Percentiles rank a stretch among this genome's conserved stretches.
These are phyloP conservation scores for Premnoplex brunnescens DNA, from an alignment of 2,797 vertebrate genomes.

Conservation along the genomic window DNA sequence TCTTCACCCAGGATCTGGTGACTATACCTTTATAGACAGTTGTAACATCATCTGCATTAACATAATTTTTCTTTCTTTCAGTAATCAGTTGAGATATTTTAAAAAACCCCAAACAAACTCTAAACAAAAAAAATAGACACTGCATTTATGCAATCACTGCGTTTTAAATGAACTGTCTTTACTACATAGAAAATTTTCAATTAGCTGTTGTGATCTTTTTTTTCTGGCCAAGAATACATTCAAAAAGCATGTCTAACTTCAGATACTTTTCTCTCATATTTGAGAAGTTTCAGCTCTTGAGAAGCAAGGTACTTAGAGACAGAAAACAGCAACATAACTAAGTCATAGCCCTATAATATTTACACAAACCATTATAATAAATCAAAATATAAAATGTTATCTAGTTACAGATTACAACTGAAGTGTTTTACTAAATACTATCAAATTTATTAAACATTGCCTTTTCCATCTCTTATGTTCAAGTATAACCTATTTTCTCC, in stretches of 20 bases:
- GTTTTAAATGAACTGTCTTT: background rate
- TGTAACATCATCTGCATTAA: background rate
- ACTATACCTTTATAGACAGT: background rate
- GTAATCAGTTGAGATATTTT: background rate
- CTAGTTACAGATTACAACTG: background rate
- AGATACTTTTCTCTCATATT: background rate
- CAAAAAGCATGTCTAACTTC: background rate
- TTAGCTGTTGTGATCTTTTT: background rate
- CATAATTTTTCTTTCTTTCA: background rate
- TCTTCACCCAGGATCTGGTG: background rate
- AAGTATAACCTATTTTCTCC: background rate
- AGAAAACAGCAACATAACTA: background rate
- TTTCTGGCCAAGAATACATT: background rate
- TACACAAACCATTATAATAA: background rate
- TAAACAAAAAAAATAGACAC: background rate
- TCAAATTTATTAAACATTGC: background rate
- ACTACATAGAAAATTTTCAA: background rate
- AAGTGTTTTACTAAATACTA: background rate
- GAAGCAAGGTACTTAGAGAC: background rate
- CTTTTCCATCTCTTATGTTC: background rate
- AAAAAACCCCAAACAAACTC: background rate
- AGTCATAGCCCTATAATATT: background rate
- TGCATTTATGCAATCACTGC: background rate
- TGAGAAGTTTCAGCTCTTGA: background rate
- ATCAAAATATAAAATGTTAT: background rate